phyloP scores from a whole-genome alignment of 2,888 invertebrate genomes.

The Trichopria drosophilae region DNA sequence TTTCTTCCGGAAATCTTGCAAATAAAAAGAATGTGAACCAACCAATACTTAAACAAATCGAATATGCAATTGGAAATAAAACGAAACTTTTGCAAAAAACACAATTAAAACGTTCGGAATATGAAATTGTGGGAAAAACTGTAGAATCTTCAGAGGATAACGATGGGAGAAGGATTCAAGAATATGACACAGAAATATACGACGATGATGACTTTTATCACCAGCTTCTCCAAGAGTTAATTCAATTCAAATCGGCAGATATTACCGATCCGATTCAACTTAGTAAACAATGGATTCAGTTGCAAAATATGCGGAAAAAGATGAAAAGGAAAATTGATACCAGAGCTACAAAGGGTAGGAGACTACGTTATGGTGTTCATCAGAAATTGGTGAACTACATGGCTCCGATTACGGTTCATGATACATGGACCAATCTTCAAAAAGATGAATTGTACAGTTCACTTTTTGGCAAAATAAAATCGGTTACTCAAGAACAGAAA shows the following conservation, averaged over 20 bases:
- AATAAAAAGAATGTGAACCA: slow-evolving; percentile 68
- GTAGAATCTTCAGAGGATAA: slow-evolving; percentile 39
- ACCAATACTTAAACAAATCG: slow-evolving; percentile 76
- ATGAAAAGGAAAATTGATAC: slow-evolving; percentile 93
- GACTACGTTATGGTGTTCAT: slow-evolving; percentile 83
- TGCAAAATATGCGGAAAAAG: slow-evolving; percentile 88
- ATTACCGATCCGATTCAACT: slow-evolving; percentile 83
- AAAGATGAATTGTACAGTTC: slow-evolving; percentile 81
- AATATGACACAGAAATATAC: slow-evolving; percentile 82
- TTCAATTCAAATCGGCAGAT: slow-evolving; percentile 85
- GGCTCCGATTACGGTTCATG: slow-evolving; percentile 73
- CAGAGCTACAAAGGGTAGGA: slow-evolving; percentile 91
- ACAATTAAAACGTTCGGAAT: slow-evolving; percentile 76
- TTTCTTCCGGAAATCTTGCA: slow-evolving; percentile 68
- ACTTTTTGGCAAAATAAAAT: slow-evolving; percentile 69
- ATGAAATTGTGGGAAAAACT: slow-evolving; percentile 68
- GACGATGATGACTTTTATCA: slow-evolving; percentile 98
- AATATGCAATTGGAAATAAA: slow-evolving; percentile 79
- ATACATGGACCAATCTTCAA: slow-evolving; percentile 75
- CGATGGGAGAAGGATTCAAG: slow-evolving; percentile 59
- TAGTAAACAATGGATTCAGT: slow-evolving; percentile 86
- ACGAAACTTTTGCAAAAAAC: slow-evolving; percentile 77
- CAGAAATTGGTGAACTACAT: slow-evolving; percentile 87
- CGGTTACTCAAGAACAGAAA: slow-evolving; percentile 19
- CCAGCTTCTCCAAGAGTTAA: slow-evolving; percentile 85